phyloP scores from a whole-genome alignment of 2,113 vertebrate genomes.

The Labeo rohita region DNA sequence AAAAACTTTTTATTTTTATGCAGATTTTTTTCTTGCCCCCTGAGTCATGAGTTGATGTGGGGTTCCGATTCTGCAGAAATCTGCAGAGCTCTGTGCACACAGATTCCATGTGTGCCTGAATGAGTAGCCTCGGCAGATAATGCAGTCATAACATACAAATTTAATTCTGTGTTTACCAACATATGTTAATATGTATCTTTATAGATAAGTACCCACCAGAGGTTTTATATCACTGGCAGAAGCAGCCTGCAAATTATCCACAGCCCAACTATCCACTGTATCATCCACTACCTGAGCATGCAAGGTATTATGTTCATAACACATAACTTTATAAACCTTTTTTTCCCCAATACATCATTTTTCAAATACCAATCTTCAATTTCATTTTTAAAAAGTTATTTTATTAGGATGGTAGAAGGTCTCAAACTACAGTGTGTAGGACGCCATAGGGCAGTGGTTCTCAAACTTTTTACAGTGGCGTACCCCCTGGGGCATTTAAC shows the following conservation, averaged over 20 bases:
- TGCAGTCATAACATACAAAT: not conserved
- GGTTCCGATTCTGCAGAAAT: not conserved
- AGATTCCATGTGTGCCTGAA: not conserved
- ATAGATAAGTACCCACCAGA: conserved; percentile 7
- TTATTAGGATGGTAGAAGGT: no score
- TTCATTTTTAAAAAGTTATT: not conserved
- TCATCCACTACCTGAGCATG: not conserved
- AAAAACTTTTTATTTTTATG: no score
- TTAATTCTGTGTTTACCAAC: not conserved
- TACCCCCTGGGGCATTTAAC: no score
- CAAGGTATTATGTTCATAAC: not conserved
- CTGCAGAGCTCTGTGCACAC: not conserved
- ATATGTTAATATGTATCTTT: not conserved
- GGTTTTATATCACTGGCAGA: not conserved
- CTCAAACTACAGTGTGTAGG: no score
- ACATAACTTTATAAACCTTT: not conserved
- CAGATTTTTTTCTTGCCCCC: no score
- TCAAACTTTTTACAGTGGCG: no score
- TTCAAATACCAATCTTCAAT: not conserved
- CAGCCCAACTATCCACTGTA: not conserved
- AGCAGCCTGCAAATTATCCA: not conserved
- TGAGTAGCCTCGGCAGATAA: not conserved
- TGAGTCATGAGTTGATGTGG: not conserved
- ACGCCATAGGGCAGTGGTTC: no score
- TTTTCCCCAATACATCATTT: not conserved